A percentile compares a stretch with the other conserved stretches of the same genome.
phyloP scores from a whole-genome alignment of 2,888 invertebrate genomes.

The Chrysomela aeneicollis region DNA sequence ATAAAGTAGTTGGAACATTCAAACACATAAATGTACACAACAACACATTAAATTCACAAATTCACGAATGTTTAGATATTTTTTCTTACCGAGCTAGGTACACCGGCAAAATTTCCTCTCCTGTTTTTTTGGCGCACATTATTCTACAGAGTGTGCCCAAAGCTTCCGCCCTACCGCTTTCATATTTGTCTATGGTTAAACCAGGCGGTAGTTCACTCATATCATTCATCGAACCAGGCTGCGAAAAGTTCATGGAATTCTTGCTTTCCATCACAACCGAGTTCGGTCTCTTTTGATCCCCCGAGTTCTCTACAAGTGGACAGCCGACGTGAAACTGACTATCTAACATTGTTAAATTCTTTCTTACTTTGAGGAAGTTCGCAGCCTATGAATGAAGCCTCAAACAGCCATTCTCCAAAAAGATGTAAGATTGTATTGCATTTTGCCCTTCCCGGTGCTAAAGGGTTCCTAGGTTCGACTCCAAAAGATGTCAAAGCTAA shows the following conservation, averaged over 20 bases:
- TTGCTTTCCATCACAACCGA: slow-evolving; percentile 72
- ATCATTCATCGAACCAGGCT: slow-evolving; percentile 72
- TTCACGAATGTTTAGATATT: too few relatives aligned
- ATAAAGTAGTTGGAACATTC: too few relatives aligned
- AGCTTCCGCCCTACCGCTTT: slow-evolving; percentile 91
- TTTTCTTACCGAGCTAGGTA: slow-evolving; percentile 74
- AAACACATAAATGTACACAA: too few relatives aligned
- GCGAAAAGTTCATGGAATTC: slow-evolving; percentile 66
- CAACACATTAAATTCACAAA: too few relatives aligned
- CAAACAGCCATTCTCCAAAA: slow-evolving; percentile 96
- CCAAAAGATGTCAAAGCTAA: slow-evolving; percentile 69
- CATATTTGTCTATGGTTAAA: slow-evolving; percentile 79
- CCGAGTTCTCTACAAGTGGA: slow-evolving; percentile 57
- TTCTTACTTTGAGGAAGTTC: slow-evolving; percentile 65
- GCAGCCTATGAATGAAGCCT: slow-evolving; percentile 91
- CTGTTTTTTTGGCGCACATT: slow-evolving; percentile 94
- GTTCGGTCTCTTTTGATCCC: slow-evolving; percentile 69
- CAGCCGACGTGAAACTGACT: background rate
- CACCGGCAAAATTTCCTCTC: slow-evolving; percentile 90
- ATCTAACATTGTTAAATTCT: background rate
- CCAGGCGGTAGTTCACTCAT: slow-evolving; percentile 73
- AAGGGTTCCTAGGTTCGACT: slow-evolving; percentile 61
- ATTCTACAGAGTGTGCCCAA: slow-evolving; percentile 94
- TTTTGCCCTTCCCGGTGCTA: slow-evolving; percentile 83
- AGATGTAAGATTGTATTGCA: slow-evolving; percentile 95